These are phyloP conservation scores for Macrostomum lignano DNA, from an alignment of 1,140 invertebrate genomes.

Conservation along the genomic window DNA sequence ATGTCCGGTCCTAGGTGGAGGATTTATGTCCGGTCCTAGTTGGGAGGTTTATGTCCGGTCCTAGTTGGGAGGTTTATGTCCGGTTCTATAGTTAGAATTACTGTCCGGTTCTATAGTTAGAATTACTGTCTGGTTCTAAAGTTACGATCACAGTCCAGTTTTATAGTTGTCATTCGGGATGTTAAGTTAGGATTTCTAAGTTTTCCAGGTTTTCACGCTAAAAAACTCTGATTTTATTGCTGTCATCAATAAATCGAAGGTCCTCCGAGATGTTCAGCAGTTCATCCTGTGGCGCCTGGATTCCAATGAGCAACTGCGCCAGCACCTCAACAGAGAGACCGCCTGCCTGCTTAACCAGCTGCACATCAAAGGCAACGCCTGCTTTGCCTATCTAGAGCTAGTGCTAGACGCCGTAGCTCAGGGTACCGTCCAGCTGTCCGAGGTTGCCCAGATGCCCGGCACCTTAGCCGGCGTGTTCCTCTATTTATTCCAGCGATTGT, in stretches of 20 bases:
- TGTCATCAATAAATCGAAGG: slow-evolving; percentile 54
- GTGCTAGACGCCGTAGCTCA: slow-evolving; percentile 67
- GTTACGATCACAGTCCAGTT: too few species aligned
- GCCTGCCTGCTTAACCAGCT: slow-evolving; percentile 75
- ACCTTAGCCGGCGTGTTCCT: slow-evolving; percentile 73
- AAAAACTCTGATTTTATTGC: slow-evolving; percentile 57
- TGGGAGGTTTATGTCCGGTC: too few species aligned
- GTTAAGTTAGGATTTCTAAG: too few species aligned
- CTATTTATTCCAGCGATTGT: slow-evolving; percentile 68
- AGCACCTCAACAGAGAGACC: slow-evolving; percentile 50
- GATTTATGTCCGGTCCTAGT: too few species aligned
- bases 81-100: too few species aligned
- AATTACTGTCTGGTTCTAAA: too few species aligned
- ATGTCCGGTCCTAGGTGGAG: too few species aligned
- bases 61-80: too few species aligned
- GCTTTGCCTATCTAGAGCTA: slow-evolving; percentile 67
- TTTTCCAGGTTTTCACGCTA: slow-evolving; percentile 78
- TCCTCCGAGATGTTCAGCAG: slow-evolving; percentile 57
- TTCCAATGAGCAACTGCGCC: slow-evolving; percentile 44
- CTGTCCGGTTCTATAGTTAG: too few species aligned
- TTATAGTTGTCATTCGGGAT: too few species aligned
- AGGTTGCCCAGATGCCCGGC: slow-evolving; percentile 59
- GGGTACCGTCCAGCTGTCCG: slow-evolving; percentile 57
- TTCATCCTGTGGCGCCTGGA: slow-evolving; percentile 68
- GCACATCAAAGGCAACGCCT: slow-evolving; percentile 80